Base-by-base conservation (phyloP, 2,888 invertebrate genomes). In the Lithosia quadra region DNA sequence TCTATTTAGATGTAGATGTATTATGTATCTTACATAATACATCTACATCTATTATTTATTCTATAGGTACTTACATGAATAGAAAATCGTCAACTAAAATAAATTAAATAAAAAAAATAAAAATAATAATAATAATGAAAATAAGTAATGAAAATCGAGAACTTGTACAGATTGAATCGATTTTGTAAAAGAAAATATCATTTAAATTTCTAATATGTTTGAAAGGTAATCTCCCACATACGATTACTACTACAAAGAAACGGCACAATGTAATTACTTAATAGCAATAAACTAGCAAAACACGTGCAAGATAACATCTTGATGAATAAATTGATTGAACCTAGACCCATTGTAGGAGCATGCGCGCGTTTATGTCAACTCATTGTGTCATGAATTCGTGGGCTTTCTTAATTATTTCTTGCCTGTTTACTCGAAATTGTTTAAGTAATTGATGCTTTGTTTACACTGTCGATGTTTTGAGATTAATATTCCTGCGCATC, bases 301-400 rank as follows among this genome's bases (percentile, higher is more conserved):
- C 76, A 61, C 81, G 79, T 80, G 75, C 72, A 74, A 83, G 89
- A 90, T 88, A 88, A 77, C 77, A 88, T 89, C 87, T 84, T 86
- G 84, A 85, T 87, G 89, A 88, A 91, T 91, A 90, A 88, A 91
- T 91, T 90, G 88, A 83, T 84, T 86, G 76, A 74, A 82, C 85
- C n/a, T n/a, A n/a, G n/a, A n/a, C n/a, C 84, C 86, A 87, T 86
- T 84, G 85, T 77, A 82, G 76, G 84, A 82, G 77, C 82, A 78
- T 73, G 78, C 69, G 68, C 67, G 73, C 79, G 75, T 80, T 83
- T 79, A 79, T 72, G 77, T 62, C 58, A 63, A 70, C 72, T 82
- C 75, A 79, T 74, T 76, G 72, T 74, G 65, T 67, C 72, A 71
- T 73, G 72, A 73, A 78, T 80, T 78, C 76, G 69, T 74, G 66